These are phyloP conservation scores for Melolontha melolontha DNA, from an alignment of 2,888 invertebrate genomes.

Conservation along the genomic window DNA sequence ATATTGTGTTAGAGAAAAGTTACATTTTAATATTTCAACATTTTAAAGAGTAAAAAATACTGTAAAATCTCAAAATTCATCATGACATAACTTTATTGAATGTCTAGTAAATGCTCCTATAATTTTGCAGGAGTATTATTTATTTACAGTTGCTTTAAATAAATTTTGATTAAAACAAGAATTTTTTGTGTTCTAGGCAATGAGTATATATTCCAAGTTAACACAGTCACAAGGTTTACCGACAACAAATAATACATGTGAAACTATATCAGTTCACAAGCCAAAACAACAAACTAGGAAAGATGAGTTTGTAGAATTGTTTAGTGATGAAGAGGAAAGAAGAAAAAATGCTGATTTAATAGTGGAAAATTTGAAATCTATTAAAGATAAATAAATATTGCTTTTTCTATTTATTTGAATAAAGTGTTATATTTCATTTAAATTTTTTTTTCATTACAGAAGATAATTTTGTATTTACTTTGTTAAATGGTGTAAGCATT, in stretches of 20 bases:
- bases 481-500: too few species aligned
- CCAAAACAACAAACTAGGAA: constrained; percentile 35
- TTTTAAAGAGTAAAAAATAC: too few species aligned
- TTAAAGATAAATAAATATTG: constrained; percentile 45
- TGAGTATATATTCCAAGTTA: constrained; percentile 73
- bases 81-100: too few species aligned
- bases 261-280: constrained; percentile 5
- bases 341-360: constrained; percentile 49
- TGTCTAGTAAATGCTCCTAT: too few species aligned
- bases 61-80: too few species aligned
- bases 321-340: constrained; percentile 63
- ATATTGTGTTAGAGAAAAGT: too few species aligned
- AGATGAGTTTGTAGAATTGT: constrained; percentile 61
- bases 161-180: neutral
- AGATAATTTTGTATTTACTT: too few species aligned
- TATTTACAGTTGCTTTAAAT: neutral
- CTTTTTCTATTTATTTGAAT: constrained; percentile 36
- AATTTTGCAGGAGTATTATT: too few species aligned
- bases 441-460: neutral
- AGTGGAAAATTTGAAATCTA: constrained; percentile 43
- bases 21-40: too few species aligned
- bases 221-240: constrained; percentile 54
- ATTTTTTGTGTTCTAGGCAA: constrained; percentile 66
- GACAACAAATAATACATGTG: constrained; percentile 4
- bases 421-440: constrained; percentile 21